Evolutionary conservation across 2,888 invertebrate genomes (phyloP).

Genomic region (Ornithoptera alexandrae): DNA sequence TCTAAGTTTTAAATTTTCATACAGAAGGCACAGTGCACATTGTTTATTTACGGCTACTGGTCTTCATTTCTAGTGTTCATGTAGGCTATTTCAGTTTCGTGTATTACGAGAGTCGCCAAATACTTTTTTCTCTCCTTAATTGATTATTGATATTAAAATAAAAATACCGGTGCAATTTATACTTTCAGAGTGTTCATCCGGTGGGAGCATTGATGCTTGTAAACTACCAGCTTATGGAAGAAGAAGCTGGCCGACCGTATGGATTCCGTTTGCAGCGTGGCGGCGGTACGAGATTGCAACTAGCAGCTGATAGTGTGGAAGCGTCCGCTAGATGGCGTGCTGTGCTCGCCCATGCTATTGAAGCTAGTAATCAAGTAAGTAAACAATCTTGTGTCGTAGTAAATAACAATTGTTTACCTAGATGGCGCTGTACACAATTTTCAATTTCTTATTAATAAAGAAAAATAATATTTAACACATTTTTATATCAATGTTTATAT

Average conservation of each 20-base stretch:
- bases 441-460: not conserved
- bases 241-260: slow-evolving; percentile 83
- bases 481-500: not conserved
- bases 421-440: not conserved
- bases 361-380: slow-evolving; percentile 83
- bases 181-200: slow-evolving; percentile 89
- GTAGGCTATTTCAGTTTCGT: not conserved
- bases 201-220: slow-evolving; percentile 93
- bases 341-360: slow-evolving; percentile 88
- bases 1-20: not conserved
- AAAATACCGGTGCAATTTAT: not conserved
- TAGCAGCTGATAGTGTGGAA: slow-evolving; percentile 89
- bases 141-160: not conserved
- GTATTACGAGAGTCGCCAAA: not conserved
- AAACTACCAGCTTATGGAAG: slow-evolving; percentile 87
- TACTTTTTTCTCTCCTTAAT: not conserved
- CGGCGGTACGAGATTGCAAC: slow-evolving; percentile 85
- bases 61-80: not conserved
- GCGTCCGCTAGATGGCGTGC: slow-evolving; percentile 88
- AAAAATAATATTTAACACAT: not conserved
- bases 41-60: not conserved
- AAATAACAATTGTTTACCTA: slow-evolving; percentile 4
- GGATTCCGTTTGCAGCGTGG: slow-evolving; percentile 86
- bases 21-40: not conserved
- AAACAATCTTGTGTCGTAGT: not conserved